These are phyloP conservation scores for Sphaeramia orbicularis DNA, from an alignment of 2,797 vertebrate species.

Conservation along the genomic window DNA sequence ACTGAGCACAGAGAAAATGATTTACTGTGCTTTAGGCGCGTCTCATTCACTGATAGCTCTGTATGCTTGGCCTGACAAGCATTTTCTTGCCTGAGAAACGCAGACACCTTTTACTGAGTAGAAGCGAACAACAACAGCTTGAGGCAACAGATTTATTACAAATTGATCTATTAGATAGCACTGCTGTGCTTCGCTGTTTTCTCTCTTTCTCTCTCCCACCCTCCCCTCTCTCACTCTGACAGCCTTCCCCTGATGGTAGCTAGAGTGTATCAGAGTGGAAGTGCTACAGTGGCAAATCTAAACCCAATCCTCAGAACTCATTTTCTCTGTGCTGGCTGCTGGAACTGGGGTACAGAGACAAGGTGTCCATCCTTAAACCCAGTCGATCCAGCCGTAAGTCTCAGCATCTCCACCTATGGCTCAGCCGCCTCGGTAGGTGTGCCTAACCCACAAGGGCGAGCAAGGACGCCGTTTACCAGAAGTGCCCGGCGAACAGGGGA, in stretches of 20 bases:
- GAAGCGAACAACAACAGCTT: constrained; percentile 86
- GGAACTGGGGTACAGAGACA: constrained; percentile 60
- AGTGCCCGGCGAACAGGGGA: constrained; percentile 44
- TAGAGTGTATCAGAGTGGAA: constrained; percentile 80
- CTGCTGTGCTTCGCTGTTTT: constrained; percentile 83
- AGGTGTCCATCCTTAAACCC: constrained; percentile 76
- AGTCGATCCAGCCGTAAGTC: constrained; percentile 63
- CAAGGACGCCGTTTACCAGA: constrained; percentile 74
- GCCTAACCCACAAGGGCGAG: constrained; percentile 74
- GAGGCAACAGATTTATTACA: constrained; percentile 91
- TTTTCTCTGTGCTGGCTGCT: constrained; percentile 75
- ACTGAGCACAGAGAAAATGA: constrained; percentile 72
- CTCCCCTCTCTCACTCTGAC: constrained; percentile 63
- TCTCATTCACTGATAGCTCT: constrained; percentile 82
- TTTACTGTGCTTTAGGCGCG: constrained; percentile 73
- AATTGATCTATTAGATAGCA: constrained; percentile 90
- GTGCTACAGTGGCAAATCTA: constrained; percentile 84
- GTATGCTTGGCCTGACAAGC: constrained; percentile 79
- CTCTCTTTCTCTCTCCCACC: constrained; percentile 46
- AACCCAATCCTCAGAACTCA: constrained; percentile 82
- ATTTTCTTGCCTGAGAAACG: constrained; percentile 82
- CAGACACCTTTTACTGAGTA: constrained; percentile 85
- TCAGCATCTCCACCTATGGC: constrained; percentile 50
- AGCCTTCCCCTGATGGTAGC: constrained; percentile 78
- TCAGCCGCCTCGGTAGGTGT: constrained; percentile 64